Evolutionary conservation across 2,113 vertebrate genomes (phyloP).

Genomic region (Pseudopipra pipra): DNA sequence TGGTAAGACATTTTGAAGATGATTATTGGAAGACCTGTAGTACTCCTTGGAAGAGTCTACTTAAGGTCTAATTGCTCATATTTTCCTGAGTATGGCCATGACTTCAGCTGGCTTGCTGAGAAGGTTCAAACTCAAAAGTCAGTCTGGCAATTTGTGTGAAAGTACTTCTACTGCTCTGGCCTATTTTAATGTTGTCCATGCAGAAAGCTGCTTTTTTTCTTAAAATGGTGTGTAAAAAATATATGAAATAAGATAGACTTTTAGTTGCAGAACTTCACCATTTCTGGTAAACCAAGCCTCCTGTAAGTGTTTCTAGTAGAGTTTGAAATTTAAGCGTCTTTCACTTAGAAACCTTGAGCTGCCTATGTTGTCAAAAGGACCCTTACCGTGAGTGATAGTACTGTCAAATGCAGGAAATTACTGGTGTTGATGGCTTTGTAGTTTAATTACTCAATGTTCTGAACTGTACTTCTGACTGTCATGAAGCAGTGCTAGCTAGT

Average conservation of each 20-base stretch:
- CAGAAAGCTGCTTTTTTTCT: not conserved
- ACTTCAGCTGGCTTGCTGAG: not conserved
- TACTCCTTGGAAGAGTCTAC: not conserved
- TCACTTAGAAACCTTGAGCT: not conserved
- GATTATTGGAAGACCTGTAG: not conserved
- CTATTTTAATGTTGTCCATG: not conserved
- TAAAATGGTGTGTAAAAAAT: not conserved
- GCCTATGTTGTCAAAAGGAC: not conserved
- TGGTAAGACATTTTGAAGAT: not conserved
- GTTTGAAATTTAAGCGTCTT: not conserved
- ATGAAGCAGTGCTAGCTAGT: not conserved
- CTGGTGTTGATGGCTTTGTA: not conserved
- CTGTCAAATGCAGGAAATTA: not conserved
- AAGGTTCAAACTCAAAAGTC: not conserved
- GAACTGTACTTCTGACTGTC: not conserved
- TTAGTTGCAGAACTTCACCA: not conserved
- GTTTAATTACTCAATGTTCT: not conserved
- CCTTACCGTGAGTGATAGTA: not conserved
- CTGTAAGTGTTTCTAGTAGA: not conserved
- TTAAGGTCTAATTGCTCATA: not conserved
- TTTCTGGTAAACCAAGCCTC: not conserved
- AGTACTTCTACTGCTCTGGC: not conserved
- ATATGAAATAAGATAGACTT: not conserved
- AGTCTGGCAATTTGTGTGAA: not conserved
- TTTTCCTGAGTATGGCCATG: not conserved